Conservation (phyloP, 2,888 invertebrate species). For the Erebia ligea region DNA sequence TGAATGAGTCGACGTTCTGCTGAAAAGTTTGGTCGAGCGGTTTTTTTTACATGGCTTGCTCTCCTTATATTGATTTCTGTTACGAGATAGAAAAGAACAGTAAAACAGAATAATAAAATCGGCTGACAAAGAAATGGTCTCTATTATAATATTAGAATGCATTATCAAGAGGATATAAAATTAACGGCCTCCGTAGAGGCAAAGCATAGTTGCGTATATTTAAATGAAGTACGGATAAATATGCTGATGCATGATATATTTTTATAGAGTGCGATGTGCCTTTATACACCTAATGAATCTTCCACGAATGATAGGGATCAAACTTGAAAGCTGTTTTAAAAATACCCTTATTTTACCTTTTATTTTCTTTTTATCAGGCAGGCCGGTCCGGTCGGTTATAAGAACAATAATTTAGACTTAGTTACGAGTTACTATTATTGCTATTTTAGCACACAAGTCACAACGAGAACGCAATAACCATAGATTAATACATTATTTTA, state of each 20-base stretch:
- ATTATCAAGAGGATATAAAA: conserved; percentile 37
- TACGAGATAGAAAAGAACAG: conserved; percentile 64
- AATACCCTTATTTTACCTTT: conserved; percentile 23
- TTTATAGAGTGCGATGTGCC: conserved; percentile 31
- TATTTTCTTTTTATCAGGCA: conserved; percentile 16
- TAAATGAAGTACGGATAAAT: conserved; percentile 32
- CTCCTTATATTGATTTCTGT: conserved; percentile 62
- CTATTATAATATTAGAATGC: conserved; percentile 34
- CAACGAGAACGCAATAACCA: conserved; percentile 25
- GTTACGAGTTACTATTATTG: conserved; percentile 32
- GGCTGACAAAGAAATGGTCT: conserved; percentile 46
- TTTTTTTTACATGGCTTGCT: conserved; percentile 60
- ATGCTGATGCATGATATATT: conserved; percentile 32
- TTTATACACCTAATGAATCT: conserved; percentile 36
- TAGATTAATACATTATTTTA: conserved; percentile 35
- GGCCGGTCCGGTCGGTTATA: conserved; percentile 24
- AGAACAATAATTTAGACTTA: conserved; percentile 33
- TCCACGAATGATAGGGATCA: conserved; percentile 35
- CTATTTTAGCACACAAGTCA: conserved; percentile 31
- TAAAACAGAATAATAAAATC: conserved; percentile 64
- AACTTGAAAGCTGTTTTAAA: conserved; percentile 31
- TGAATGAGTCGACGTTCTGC: conserved; percentile 66
- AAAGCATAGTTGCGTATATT: conserved; percentile 22
- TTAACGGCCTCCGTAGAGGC: conserved; percentile 31
- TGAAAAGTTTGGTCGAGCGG: conserved; percentile 73